These are phyloP conservation scores for Ptyas mucosa DNA, from an alignment of 2,113 vertebrate genomes.

Conservation along the genomic window DNA sequence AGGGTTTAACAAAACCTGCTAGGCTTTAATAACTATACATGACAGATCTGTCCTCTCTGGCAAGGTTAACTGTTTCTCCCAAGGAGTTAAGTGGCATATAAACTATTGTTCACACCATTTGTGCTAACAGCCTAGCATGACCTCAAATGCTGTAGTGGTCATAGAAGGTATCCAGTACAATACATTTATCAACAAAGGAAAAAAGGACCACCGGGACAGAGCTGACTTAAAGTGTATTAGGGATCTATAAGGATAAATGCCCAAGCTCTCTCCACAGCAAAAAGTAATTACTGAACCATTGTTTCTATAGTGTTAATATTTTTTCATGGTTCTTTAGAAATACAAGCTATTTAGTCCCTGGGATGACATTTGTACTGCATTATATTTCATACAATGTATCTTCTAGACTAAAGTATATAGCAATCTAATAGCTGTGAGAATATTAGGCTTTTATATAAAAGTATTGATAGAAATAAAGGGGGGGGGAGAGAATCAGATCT, in stretches of 20 bases:
- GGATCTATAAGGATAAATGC: conserved; percentile 77
- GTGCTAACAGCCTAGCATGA: conserved; percentile 76
- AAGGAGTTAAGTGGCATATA: conserved; percentile 82
- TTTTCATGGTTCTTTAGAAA: conserved; percentile 75
- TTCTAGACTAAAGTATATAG: conserved; percentile 56
- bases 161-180: conserved; percentile 67
- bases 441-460: conserved; percentile 63
- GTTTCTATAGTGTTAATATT: conserved; percentile 76
- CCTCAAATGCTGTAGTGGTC: conserved; percentile 70
- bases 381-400: conserved; percentile 72
- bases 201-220: conserved; percentile 72
- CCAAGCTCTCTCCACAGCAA: conserved; percentile 69
- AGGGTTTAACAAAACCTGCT: conserved; percentile 71
- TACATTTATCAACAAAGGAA: conserved; percentile 78
- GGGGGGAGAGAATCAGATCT: conserved; percentile 47
- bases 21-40: conserved; percentile 77
- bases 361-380: conserved; percentile 71
- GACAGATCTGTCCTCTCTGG: conserved; percentile 77
- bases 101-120: conserved; percentile 81
- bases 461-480: conserved; percentile 64
- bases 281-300: conserved; percentile 78
- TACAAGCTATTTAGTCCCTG: conserved; percentile 72
- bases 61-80: conserved; percentile 81
- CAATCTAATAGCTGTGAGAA: conserved; percentile 61
- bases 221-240: conserved; percentile 72